Evolutionary conservation across 2,888 invertebrate genomes (phyloP).

Genomic region (Pseudococcus viburni): DNA sequence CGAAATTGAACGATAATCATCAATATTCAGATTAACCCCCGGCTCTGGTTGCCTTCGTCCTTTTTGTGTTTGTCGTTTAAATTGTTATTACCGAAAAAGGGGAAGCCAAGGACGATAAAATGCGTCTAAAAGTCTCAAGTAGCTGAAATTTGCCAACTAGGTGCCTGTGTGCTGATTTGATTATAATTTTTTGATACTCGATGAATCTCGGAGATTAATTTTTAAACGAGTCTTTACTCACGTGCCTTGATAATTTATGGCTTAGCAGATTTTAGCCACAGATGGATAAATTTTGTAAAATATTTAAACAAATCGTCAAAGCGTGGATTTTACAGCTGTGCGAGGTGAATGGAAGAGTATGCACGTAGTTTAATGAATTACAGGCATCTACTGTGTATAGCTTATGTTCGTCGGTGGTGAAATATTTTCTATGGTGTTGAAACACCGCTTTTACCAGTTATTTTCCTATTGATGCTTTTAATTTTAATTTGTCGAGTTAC

Average conservation of each 20-base stretch:
- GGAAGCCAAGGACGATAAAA: background rate
- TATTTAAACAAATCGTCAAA: conserved; percentile 24
- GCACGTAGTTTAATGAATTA: background rate
- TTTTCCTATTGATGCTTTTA: conserved; percentile 35
- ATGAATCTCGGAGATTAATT: background rate
- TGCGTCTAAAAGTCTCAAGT: background rate
- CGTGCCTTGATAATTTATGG: background rate
- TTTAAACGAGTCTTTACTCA: conserved; percentile 21
- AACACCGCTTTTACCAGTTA: background rate
- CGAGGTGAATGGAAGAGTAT: background rate
- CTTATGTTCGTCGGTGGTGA: background rate
- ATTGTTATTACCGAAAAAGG: conserved; percentile 2
- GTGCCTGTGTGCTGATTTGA: background rate
- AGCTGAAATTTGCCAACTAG: background rate
- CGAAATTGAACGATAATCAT: conserved; percentile 23
- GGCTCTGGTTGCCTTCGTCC: background rate
- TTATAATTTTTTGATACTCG: background rate
- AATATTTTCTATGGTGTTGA: background rate
- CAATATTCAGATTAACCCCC: background rate
- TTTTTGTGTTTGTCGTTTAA: background rate
- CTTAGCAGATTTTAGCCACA: background rate
- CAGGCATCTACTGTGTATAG: background rate
- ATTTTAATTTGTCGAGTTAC: conserved; percentile 14
- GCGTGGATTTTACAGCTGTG: background rate
- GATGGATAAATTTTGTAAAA: conserved; percentile 2